Percentiles rank a stretch among this genome's conserved stretches.
phyloP scores from a whole-genome alignment of 2,888 invertebrate genomes.

The Syrphus vitripennis region DNA sequence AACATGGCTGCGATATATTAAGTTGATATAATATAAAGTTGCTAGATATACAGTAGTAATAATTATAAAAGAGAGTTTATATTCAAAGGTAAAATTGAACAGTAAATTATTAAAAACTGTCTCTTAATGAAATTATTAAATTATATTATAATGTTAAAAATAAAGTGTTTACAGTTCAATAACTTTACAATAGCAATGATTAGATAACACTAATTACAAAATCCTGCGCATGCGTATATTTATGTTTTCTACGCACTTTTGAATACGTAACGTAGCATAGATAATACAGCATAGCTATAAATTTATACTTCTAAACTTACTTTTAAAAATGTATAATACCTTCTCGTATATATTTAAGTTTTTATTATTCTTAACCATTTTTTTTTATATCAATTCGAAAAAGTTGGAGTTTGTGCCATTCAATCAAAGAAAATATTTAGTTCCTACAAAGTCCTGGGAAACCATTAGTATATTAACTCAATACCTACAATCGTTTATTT shows the following conservation, averaged over 20 bases:
- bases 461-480: background rate
- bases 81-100: background rate
- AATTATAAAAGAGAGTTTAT: too few relatives aligned
- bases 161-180: background rate
- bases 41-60: too few relatives aligned
- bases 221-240: conserved; percentile 59
- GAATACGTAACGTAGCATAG: background rate
- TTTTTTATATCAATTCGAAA: too few relatives aligned
- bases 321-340: background rate
- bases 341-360: background rate
- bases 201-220: background rate
- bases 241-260: conserved; percentile 55
- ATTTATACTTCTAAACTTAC: background rate
- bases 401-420: background rate
- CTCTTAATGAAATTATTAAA: background rate
- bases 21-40: background rate
- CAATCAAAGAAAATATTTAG: background rate
- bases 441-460: background rate
- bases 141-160: too few relatives aligned
- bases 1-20: background rate
- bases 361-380: background rate
- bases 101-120: background rate
- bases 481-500: background rate
- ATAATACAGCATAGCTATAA: background rate
- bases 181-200: background rate